Evolutionary conservation across 1,140 invertebrate species (phyloP).

Genomic region (Hyles vespertilio): DNA sequence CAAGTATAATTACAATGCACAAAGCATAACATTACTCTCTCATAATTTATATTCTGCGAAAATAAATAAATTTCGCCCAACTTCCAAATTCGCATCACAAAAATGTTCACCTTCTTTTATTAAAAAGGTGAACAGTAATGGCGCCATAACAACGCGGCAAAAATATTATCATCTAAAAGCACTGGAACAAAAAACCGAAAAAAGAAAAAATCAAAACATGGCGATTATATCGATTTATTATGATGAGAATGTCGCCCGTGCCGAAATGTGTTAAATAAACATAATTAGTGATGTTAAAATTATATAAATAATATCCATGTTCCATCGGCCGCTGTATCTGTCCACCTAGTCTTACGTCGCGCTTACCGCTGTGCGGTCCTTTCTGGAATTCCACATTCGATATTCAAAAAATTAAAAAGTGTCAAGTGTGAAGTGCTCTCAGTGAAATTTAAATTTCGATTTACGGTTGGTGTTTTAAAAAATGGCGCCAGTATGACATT

Average conservation of each 20-base stretch:
- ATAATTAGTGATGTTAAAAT: slow-evolving; percentile 9
- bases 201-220: not conserved
- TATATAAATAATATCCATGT: slow-evolving; percentile 11
- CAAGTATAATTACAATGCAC: no score
- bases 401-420: slow-evolving; percentile 7
- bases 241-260: slow-evolving; percentile 3
- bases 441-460: slow-evolving; percentile 2
- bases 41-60: no score
- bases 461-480: slow-evolving; percentile 6
- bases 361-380: slow-evolving; percentile 6
- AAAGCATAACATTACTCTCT: no score
- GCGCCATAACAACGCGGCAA: no score
- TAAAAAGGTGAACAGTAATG: no score
- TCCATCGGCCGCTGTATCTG: slow-evolving; percentile 1
- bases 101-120: no score
- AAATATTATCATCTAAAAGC: no score
- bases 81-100: no score
- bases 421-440: slow-evolving; percentile 8
- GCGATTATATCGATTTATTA: slow-evolving; percentile 5
- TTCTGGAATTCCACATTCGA: slow-evolving; percentile 8
- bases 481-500: slow-evolving; percentile 6
- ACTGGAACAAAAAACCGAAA: no score
- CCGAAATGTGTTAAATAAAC: slow-evolving; percentile 8
- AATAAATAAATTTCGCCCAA: no score
- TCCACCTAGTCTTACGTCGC: slow-evolving; percentile 6